Percentiles rank a stretch among this genome's conserved stretches.
Evolutionary conservation across 2,113 vertebrate genomes (phyloP).

Genomic region (Sinosuthora webbiana): DNA sequence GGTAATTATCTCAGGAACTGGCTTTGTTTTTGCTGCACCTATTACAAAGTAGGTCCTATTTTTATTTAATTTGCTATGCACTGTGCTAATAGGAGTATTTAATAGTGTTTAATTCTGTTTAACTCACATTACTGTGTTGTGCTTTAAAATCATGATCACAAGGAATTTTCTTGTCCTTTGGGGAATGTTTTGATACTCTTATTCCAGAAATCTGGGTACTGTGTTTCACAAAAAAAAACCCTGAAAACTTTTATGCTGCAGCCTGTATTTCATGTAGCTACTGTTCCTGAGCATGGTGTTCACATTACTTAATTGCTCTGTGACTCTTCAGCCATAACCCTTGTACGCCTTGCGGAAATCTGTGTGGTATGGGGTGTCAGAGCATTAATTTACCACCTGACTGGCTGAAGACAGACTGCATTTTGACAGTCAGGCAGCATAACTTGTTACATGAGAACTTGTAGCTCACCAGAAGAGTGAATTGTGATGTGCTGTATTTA

Average conservation of each 20-base stretch:
- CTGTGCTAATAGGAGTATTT: background rate
- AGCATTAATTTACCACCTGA: background rate
- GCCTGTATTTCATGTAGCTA: background rate
- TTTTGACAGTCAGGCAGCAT: background rate
- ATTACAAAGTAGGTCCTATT: background rate
- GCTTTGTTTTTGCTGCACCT: slow-evolving; percentile 9
- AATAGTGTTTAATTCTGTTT: background rate
- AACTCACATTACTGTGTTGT: background rate
- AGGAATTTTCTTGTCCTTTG: background rate
- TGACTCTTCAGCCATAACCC: background rate
- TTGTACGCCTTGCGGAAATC: background rate
- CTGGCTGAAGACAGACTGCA: background rate
- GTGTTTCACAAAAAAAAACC: background rate
- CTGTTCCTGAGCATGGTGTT: background rate
- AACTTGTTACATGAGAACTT: background rate
- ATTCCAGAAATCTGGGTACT: background rate
- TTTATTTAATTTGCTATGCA: background rate
- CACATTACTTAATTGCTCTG: background rate
- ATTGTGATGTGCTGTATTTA: background rate
- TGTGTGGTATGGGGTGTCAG: background rate
- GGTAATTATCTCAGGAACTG: background rate
- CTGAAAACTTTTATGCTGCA: background rate
- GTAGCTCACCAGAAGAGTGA: background rate
- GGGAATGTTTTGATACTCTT: background rate
- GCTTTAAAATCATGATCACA: background rate